These are phyloP conservation scores for Teleogryllus occipitalis DNA, from an alignment of 1,140 invertebrate species.

Conservation along the genomic window DNA sequence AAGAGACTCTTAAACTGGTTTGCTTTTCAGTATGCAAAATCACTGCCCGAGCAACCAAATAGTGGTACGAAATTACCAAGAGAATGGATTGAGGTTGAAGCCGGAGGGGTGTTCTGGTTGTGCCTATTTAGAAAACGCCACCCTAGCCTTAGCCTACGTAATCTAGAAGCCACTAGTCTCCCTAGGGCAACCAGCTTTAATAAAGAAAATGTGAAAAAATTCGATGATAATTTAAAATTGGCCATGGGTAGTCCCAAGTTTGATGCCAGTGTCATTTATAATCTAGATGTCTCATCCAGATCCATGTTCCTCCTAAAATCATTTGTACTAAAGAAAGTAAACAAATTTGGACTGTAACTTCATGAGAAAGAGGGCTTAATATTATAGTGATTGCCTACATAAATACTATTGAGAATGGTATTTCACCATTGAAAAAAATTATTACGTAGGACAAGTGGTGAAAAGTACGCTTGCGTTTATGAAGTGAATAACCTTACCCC, in stretches of 20 bases:
- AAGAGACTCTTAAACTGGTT: not conserved
- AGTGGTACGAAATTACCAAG: conserved; percentile 24
- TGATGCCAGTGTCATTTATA: conserved; percentile 34
- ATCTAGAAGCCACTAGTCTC: conserved; percentile 37
- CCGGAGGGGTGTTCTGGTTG: conserved; percentile 40
- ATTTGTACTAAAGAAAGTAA: conserved; percentile 30
- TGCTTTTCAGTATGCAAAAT: not conserved
- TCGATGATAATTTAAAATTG: conserved; percentile 32
- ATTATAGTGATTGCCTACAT: conserved; percentile 17
- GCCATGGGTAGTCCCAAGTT: conserved; percentile 32
- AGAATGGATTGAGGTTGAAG: conserved; percentile 31
- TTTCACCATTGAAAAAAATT: conserved; percentile 26
- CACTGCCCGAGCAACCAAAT: too few relatives aligned
- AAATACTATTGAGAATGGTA: conserved; percentile 24
- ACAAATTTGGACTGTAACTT: conserved; percentile 30
- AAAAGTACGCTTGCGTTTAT: too few relatives aligned
- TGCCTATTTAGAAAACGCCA: conserved; percentile 37
- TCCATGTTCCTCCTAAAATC: conserved; percentile 31
- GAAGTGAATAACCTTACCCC: too few relatives aligned
- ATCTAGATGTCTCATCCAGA: conserved; percentile 37
- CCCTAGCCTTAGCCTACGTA: conserved; percentile 34
- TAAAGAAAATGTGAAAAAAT: conserved; percentile 33
- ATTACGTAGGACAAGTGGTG: too few relatives aligned
- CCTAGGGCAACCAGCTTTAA: conserved; percentile 42
- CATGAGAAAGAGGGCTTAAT: conserved; percentile 28